Percentiles rank a stretch among this genome's conserved stretches.
phyloP scores from a whole-genome alignment of 2,888 invertebrate genomes.

The Ochropleura plecta region DNA sequence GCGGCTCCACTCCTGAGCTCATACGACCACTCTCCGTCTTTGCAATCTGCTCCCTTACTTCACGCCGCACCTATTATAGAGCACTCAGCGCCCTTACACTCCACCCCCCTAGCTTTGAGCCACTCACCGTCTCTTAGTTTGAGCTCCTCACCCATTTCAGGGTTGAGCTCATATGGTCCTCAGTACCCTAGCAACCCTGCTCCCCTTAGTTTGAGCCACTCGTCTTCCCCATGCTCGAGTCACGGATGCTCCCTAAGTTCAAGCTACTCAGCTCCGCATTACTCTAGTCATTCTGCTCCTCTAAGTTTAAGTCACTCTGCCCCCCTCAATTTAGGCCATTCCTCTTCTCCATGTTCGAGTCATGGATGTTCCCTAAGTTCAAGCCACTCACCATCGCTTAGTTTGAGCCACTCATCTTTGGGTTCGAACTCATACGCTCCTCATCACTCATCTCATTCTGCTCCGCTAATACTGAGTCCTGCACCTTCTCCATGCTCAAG shows the following conservation, averaged over 20 bases:
- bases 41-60: slow-evolving; percentile 36
- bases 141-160: slow-evolving; percentile 22
- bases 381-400: slow-evolving; percentile 3
- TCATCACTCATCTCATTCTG: background rate
- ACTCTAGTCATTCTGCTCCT: background rate
- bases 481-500: slow-evolving; percentile 1
- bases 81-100: slow-evolving; percentile 25
- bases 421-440: slow-evolving; percentile 7
- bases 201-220: slow-evolving; percentile 12
- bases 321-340: slow-evolving; percentile 12
- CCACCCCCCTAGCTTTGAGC: slow-evolving; percentile 24
- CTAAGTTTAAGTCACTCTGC: background rate
- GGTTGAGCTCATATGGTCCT: slow-evolving; percentile 9
- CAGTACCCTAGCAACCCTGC: slow-evolving; percentile 22
- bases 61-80: slow-evolving; percentile 13
- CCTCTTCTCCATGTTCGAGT: background rate
- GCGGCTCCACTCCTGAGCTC: slow-evolving; percentile 22
- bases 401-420: slow-evolving; percentile 26
- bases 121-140: slow-evolving; percentile 15
- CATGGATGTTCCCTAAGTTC: slow-evolving; percentile 12
- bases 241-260: background rate
- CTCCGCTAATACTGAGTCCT: slow-evolving; percentile 26
- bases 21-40: background rate
- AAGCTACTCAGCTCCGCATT: background rate
- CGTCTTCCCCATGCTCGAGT: slow-evolving; percentile 2